These are phyloP conservation scores for Cardinalis cardinalis DNA, from an alignment of 2,113 vertebrate genomes.

Conservation along the genomic window DNA sequence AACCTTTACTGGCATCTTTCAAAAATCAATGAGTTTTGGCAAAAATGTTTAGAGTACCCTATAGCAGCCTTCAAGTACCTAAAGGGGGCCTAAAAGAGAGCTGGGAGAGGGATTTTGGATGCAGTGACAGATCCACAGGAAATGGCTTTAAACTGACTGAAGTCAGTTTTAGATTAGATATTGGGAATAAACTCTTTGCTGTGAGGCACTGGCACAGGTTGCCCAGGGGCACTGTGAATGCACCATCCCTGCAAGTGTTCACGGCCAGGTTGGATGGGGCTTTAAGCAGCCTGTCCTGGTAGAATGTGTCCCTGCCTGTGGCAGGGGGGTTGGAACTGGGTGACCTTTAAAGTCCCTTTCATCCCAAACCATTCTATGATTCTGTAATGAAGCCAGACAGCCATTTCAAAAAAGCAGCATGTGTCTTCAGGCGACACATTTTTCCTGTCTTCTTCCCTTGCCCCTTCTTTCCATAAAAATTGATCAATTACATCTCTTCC, in stretches of 20 bases:
- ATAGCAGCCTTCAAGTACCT: not conserved
- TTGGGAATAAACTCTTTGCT: not conserved
- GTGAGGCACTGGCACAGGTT: not conserved
- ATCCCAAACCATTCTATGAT: not conserved
- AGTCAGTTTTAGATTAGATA: not conserved
- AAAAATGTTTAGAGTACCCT: not conserved
- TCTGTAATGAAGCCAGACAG: not conserved
- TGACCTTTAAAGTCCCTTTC: not conserved
- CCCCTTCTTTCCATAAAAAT: not conserved
- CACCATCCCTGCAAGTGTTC: not conserved
- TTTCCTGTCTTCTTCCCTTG: not conserved
- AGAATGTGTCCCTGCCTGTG: not conserved
- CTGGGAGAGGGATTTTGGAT: not conserved
- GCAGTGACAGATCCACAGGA: not conserved
- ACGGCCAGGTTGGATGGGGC: not conserved
- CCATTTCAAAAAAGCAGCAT: not conserved
- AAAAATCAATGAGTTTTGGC: not conserved
- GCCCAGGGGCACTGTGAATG: not conserved
- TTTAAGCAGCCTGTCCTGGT: not conserved
- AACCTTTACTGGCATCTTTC: not conserved
- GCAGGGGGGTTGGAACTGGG: not conserved
- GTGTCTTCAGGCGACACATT: not conserved
- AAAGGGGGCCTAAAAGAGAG: not conserved
- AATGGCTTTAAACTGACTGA: not conserved
- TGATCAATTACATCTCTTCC: not conserved